A percentile compares a stretch with the other conserved stretches of the same genome.
phyloP scores from a whole-genome alignment of 2,113 vertebrate genomes.

The Pycnonotus jocosus region DNA sequence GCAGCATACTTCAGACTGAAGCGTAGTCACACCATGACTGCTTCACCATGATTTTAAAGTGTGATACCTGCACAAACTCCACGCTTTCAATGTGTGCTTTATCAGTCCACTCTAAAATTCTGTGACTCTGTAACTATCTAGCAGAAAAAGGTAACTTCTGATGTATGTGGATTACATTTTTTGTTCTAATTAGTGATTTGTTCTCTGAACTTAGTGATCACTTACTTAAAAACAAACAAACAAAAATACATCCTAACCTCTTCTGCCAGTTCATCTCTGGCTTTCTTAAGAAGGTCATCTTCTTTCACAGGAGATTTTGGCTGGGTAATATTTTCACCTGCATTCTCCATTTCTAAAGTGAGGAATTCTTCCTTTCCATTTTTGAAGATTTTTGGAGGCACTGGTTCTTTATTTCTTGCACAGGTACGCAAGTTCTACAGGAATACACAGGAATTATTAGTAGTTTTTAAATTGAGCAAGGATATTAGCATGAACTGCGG shows the following conservation, averaged over 20 bases:
- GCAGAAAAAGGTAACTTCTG: background rate
- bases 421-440: background rate
- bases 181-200: background rate
- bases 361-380: background rate
- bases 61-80: background rate
- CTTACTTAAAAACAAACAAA: background rate
- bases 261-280: constrained; percentile 64
- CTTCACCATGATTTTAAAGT: background rate
- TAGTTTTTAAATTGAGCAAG: background rate
- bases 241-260: constrained; percentile 52
- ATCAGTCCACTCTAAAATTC: background rate
- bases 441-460: background rate
- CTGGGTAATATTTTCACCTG: background rate
- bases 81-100: background rate
- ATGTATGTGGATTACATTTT: background rate
- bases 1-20: background rate
- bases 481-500: background rate
- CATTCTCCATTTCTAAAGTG: background rate
- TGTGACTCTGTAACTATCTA: rapidly evolving
- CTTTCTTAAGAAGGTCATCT: constrained; percentile 10
- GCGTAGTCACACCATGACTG: background rate
- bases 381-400: background rate
- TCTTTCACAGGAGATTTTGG: background rate
- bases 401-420: background rate
- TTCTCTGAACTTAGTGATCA: background rate